phyloP scores from a whole-genome alignment of 2,113 vertebrate species.

The Stegostoma tigrinum region DNA sequence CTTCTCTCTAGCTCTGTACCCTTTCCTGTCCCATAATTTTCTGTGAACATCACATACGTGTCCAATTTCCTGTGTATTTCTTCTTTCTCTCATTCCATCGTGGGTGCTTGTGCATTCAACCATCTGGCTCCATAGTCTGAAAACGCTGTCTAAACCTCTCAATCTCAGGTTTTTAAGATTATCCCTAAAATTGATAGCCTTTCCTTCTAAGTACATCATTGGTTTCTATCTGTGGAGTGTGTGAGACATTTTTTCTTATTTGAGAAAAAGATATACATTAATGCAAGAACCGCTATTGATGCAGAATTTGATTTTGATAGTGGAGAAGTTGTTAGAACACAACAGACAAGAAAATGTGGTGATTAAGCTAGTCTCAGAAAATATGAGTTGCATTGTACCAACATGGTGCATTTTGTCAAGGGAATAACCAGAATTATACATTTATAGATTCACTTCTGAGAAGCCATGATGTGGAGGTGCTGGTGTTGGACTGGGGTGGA shows the following conservation, averaged over 20 bases:
- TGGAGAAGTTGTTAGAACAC: background rate
- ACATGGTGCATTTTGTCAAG: background rate
- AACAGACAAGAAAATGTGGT: background rate
- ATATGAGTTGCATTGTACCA: background rate
- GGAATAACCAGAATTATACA: background rate
- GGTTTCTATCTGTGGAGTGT: background rate
- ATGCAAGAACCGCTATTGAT: background rate
- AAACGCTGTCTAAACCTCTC: background rate
- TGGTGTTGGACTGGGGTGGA: too few relatives aligned
- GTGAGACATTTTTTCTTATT: background rate
- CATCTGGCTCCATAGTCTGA: background rate
- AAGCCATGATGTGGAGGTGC: too few relatives aligned
- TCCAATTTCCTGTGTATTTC: background rate
- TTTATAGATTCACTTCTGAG: background rate
- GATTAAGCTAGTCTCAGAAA: background rate
- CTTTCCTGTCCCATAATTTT: background rate
- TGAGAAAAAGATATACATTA: background rate
- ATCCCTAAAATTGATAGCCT: background rate
- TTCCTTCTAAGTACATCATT: background rate
- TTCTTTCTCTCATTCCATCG: background rate
- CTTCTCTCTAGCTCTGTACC: background rate
- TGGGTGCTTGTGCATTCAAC: background rate
- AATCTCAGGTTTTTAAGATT: background rate
- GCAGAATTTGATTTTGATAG: background rate
- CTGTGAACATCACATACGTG: background rate